Conservation (phyloP, 2,888 invertebrate species). For the Yponomeuta evonymella region DNA sequence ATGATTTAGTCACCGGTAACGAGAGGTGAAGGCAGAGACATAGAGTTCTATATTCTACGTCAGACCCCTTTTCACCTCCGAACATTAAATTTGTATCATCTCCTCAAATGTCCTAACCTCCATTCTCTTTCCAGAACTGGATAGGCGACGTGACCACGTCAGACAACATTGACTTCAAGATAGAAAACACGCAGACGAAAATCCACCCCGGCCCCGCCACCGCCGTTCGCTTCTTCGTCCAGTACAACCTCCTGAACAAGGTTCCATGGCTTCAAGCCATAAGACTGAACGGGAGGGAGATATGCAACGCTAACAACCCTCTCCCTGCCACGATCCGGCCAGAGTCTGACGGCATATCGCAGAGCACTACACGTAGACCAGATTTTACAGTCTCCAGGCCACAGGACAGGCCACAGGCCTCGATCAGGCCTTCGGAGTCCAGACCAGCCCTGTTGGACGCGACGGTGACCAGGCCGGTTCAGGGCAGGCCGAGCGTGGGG, state of each 20-base stretch:
- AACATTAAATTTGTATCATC: background rate
- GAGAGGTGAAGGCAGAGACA: background rate
- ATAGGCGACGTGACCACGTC: constrained; percentile 75
- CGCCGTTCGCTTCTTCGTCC: constrained; percentile 76
- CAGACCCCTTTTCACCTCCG: background rate
- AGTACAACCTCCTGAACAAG: constrained; percentile 66
- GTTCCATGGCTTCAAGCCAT: constrained; percentile 70
- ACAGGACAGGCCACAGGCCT: constrained; percentile 18
- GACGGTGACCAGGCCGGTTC: constrained; percentile 42
- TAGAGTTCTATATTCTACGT: background rate
- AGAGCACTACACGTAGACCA: background rate
- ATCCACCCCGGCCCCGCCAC: constrained; percentile 74
- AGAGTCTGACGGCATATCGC: constrained; percentile 21
- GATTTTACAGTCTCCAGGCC: constrained; percentile 16
- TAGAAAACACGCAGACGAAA: constrained; percentile 75
- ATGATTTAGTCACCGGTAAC: background rate
- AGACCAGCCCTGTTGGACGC: constrained; percentile 40
- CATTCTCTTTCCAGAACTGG: constrained; percentile 62
- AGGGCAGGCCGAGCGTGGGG: constrained; percentile 29
- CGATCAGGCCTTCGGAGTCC: constrained; percentile 21
- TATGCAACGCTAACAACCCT: constrained; percentile 67
- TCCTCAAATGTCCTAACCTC: background rate
- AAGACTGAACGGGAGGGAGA: constrained; percentile 75
- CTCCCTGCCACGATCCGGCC: constrained; percentile 40
- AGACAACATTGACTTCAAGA: constrained; percentile 76